A percentile compares a stretch with the other conserved stretches of the same genome.
Evolutionary conservation across 2,113 vertebrate species (phyloP).

Genomic region (Naja naja): DNA sequence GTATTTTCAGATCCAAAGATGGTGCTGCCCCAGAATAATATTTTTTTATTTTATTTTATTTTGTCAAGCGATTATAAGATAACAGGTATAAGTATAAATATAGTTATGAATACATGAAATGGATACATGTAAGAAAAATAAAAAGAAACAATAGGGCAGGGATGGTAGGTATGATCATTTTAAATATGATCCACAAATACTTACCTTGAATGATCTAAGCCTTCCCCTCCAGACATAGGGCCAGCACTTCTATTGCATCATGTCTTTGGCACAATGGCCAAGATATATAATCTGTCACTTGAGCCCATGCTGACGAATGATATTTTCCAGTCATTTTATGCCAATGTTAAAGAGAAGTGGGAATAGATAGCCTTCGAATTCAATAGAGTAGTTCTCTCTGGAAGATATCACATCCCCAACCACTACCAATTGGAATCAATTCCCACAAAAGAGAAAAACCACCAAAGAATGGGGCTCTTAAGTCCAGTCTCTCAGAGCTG

Average conservation of each 20-base stretch:
- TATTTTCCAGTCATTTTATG: not conserved
- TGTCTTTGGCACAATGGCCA: not conserved
- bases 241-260: not conserved
- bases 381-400: not conserved
- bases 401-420: not conserved
- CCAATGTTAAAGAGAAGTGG: not conserved
- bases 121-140: too few relatives aligned
- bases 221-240: not conserved
- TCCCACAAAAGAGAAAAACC: not conserved
- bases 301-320: not conserved
- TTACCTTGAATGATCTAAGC: not conserved
- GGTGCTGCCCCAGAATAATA: not conserved
- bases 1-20: not conserved
- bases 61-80: too few relatives aligned
- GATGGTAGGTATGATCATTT: too few relatives aligned
- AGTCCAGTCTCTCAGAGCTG: not conserved
- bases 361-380: not conserved
- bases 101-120: too few relatives aligned
- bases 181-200: not conserved
- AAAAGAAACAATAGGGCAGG: too few relatives aligned
- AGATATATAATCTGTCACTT: not conserved
- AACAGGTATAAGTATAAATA: too few relatives aligned
- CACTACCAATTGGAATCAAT: not conserved
- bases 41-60: too few relatives aligned
- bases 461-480: not conserved